phyloP scores from a whole-genome alignment of 2,797 vertebrate species.

The Rhinogobio ventralis region DNA sequence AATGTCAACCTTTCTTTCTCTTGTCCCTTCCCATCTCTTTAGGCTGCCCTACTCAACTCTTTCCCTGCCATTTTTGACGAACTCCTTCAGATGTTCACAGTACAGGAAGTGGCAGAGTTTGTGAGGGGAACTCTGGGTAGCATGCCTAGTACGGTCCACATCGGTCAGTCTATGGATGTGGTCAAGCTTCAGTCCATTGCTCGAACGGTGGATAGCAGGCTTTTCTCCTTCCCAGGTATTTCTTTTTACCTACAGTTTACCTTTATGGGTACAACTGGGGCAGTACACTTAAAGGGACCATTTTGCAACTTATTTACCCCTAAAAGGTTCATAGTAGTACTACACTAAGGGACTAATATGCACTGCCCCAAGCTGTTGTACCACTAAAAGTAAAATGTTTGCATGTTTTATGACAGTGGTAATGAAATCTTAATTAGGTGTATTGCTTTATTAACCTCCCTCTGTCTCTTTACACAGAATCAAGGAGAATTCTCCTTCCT shows the following conservation, averaged over 20 bases:
- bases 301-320: background rate
- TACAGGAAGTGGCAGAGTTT: slow-evolving; percentile 97
- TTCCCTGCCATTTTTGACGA: slow-evolving; percentile 98
- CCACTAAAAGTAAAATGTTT: background rate
- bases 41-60: slow-evolving; percentile 96
- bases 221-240: slow-evolving; percentile 96
- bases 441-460: background rate
- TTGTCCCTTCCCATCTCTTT: slow-evolving; percentile 41
- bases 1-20: slow-evolving; percentile 32
- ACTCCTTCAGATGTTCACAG: slow-evolving; percentile 98
- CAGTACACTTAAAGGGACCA: too few species aligned
- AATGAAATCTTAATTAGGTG: background rate
- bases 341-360: background rate
- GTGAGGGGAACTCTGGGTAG: slow-evolving; percentile 96
- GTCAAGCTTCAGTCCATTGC: slow-evolving; percentile 97
- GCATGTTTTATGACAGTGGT: background rate
- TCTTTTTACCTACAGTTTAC: background rate
- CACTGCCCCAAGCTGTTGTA: background rate
- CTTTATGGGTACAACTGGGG: background rate
- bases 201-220: slow-evolving; percentile 95
- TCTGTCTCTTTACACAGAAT: slow-evolving; percentile 79
- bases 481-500: slow-evolving; percentile 94
- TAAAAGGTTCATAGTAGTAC: background rate
- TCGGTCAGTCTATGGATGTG: slow-evolving; percentile 99
- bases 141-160: slow-evolving; percentile 98